A percentile compares a stretch with the other conserved stretches of the same genome.
These are phyloP conservation scores for Chironomus tentans DNA, from an alignment of 2,888 invertebrate genomes.

Conservation along the genomic window DNA sequence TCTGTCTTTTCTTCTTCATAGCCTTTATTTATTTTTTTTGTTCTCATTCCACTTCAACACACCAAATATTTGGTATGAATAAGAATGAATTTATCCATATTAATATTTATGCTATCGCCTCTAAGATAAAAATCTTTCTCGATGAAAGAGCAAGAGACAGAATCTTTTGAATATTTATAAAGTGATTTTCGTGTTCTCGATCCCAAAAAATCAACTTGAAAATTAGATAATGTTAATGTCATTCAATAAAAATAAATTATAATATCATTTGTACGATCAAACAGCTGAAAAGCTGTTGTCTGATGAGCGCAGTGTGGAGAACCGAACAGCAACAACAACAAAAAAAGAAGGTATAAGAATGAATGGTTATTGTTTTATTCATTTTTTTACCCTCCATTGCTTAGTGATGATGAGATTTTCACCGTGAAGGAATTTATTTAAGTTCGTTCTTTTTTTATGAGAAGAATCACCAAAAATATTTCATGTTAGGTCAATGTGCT, in stretches of 20 bases:
- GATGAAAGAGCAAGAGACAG: background rate
- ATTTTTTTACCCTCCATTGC: background rate
- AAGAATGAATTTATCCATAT: background rate
- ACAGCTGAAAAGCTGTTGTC: constrained; percentile 13
- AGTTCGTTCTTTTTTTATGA: too few species aligned
- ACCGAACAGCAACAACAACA: too few species aligned
- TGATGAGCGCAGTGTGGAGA: too few species aligned
- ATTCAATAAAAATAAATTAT: constrained; percentile 25
- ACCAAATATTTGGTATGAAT: background rate
- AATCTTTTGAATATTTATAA: constrained; percentile 24
- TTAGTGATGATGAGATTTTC: background rate
- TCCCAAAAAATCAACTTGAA: constrained; percentile 13
- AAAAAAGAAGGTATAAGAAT: background rate
- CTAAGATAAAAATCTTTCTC: background rate
- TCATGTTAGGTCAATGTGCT: background rate
- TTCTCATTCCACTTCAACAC: background rate
- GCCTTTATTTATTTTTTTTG: background rate
- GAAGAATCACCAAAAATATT: background rate
- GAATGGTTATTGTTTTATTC: background rate
- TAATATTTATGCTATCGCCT: constrained; percentile 6
- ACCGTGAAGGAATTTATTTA: background rate
- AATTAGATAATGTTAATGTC: constrained; percentile 25
- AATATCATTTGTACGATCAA: constrained; percentile 26
- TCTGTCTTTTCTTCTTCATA: background rate
- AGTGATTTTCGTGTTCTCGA: constrained; percentile 5